Conservation (phyloP, 1,140 invertebrate genomes). For the Cherax quadricarinatus region DNA sequence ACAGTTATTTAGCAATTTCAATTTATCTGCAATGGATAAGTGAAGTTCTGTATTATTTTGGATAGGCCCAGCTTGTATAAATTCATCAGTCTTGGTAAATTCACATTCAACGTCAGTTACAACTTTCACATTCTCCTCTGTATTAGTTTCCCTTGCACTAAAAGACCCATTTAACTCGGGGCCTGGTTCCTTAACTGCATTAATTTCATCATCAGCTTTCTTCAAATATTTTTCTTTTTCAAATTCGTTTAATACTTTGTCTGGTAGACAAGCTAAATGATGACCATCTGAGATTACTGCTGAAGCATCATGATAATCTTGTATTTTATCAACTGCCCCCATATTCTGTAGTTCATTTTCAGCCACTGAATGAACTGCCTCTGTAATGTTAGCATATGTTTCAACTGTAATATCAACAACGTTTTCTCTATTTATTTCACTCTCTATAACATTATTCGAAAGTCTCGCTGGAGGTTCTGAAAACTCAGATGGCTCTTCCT, state of each 20-base stretch:
- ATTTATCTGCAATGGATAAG: conserved; percentile 53
- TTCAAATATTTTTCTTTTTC: background rate
- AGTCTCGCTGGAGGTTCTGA: background rate
- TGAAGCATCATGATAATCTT: background rate
- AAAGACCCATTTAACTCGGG: background rate
- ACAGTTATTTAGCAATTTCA: conserved; percentile 48
- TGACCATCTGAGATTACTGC: background rate
- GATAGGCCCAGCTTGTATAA: background rate
- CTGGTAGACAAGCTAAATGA: background rate
- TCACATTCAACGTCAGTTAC: background rate
- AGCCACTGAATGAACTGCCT: background rate
- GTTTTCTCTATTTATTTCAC: background rate
- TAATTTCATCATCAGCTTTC: background rate
- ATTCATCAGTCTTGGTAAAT: background rate
- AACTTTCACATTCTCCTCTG: background rate
- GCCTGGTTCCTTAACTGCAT: background rate
- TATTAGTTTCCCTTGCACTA: background rate
- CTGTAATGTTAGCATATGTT: background rate
- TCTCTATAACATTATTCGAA: background rate
- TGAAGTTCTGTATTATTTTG: conserved; percentile 19
- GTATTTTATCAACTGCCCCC: background rate
- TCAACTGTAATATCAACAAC: background rate
- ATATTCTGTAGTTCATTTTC: background rate
- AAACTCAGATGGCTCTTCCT: conserved; percentile 43
- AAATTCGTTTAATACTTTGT: background rate